Base-by-base conservation (phyloP, 1,140 invertebrate species). In the Microplitis demolitor region DNA sequence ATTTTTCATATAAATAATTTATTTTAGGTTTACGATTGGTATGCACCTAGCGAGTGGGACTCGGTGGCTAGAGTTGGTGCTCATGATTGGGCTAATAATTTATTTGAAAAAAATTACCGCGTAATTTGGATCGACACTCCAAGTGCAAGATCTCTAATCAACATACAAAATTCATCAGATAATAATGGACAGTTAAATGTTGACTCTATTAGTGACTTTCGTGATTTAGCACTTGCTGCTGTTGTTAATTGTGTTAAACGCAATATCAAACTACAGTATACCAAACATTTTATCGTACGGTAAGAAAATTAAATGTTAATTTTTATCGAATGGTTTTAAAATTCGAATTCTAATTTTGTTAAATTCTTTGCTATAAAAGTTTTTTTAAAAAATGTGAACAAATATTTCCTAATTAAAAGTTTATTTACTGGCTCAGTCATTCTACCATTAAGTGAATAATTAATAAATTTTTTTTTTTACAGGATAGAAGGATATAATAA, bases 41-140 rank as follows among this genome's bases (percentile, higher is more conserved):
- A 82, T 62, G 71, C 77, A 6, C 74, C 77, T 11, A 72, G 53
- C 14, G 74, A 80, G 54, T 83, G 80, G 78, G 79, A 83, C 53
- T 61, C 79, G 31, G 79, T 84, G 4, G 81, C 82, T n/a, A 66
- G 58, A 39, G 50, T 81, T 35, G 82, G 82, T 69, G 76, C 75
- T 8, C 78, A 73, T 56, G 77, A 77, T 39, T 84, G 82, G 82
- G 78, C 82, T 34, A 69, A 74, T 4, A 71, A 78, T 68, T 76
- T 80, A 62, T 74, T 84, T 34, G 68, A 69, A 51, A 71, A 71
- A 11, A 72, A 74, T 37, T 76, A 74, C 56, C 76, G 77, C 0
- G 72, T 78, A 24, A 6, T 84, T 37, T 84, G 82, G 82, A 72
- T 84, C 16, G 82, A 84, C 66, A 82, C 77, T 0, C 76, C 77